Evolutionary conservation across 2,888 invertebrate species (phyloP), one percentile per base, ranked within the genome.

Genomic region (Drosophila ustulata): DNA sequence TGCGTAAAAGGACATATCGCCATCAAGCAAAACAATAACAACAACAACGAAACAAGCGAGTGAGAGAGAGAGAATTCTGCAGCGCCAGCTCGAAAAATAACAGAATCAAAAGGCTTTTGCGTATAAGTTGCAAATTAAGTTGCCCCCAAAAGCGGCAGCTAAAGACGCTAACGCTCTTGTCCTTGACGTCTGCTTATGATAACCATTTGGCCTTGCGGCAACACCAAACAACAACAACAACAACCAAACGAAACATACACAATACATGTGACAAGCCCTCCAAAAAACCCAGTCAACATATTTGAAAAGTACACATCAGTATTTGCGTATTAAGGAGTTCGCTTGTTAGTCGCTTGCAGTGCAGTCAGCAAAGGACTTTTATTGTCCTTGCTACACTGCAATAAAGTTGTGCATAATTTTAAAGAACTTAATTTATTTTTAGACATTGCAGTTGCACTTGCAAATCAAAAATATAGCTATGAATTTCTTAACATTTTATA

Each of bases 121-220:
- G 85, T 89, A 89, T 85, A 88, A 89, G 89, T 89, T 86, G 89
- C 89, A 88, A 86, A 89, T 86, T 85, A 88, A 89, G 89, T 88
- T 88, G 74, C 64, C 69, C 43, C 43, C 55, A 32, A 37, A 55
- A 45, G 18, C 25, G 55, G 45, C 45, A 45, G 55, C 66, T 52
- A 46, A 71, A 64, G 56, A 59, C 64, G 53, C 77, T 50, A 56
- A 52, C 56, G 58, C 26, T 58, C 51, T 41, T 66, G 82, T 71
- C 66, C 61, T 63, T 77, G 64, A 49, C 66, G 52, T 63, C 50
- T 83, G 81, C 82, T 84, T 71, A 76, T 75, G 81, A 71, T 84
- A 84, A 81, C 74, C 85, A 67, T 52, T 78, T 71, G 74, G 78
- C 82, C 82, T 84, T 74, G 71, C 69, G 75, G 87, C 82, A 56